These are phyloP conservation scores for Corythornis cristatus DNA, from an alignment of 2,113 vertebrate species.

Conservation along the genomic window DNA sequence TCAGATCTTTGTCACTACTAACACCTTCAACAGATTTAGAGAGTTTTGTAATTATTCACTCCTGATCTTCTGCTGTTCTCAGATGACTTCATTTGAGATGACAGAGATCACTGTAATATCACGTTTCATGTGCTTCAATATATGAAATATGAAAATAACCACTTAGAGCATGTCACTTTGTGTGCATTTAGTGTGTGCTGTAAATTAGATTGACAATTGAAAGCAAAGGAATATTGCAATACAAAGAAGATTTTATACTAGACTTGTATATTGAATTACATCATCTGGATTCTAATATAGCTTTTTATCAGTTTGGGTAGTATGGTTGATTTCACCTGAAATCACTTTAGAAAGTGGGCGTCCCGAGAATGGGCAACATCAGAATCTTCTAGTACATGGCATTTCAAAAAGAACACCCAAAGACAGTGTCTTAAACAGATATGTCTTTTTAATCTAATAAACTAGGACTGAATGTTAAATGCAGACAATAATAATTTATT, in stretches of 20 bases:
- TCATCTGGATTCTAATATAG: not conserved
- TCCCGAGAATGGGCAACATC: not conserved
- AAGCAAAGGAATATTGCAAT: not conserved
- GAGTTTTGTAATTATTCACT: constrained; percentile 5
- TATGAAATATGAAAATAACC: not conserved
- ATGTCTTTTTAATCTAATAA: not conserved
- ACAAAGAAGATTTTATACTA: not conserved
- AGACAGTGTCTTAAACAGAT: not conserved
- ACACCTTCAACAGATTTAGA: not conserved
- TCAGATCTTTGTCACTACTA: not conserved
- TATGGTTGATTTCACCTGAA: not conserved
- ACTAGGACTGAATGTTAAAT: not conserved
- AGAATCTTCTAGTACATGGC: not conserved
- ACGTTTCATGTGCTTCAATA: not conserved
- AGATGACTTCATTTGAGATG: not conserved
- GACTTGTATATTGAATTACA: not conserved
- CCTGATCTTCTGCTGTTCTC: not conserved
- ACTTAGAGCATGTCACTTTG: not conserved
- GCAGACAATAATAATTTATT: not conserved
- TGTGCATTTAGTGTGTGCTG: not conserved
- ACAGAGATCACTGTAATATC: not conserved
- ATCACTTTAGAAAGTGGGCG: not conserved
- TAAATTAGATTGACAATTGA: not conserved
- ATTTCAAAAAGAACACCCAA: not conserved
- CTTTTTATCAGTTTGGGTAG: not conserved